Evolutionary conservation across 2,113 vertebrate genomes (phyloP).

Genomic region (Cricetomys ansorgei): DNA sequence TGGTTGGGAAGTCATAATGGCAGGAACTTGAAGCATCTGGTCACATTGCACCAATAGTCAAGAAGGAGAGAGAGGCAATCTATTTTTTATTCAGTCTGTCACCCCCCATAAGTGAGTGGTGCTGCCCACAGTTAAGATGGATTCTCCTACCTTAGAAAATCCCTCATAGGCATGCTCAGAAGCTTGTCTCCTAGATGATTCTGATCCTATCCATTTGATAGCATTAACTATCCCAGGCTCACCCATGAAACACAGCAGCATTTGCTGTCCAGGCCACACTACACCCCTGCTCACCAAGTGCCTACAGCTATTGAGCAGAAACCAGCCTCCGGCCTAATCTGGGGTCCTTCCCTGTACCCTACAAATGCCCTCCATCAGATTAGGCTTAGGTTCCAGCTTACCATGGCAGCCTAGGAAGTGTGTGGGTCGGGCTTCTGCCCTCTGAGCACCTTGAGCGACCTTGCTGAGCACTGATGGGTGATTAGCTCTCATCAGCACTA

Average conservation of each 20-base stretch:
- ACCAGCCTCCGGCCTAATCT: rapidly evolving
- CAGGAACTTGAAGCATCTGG: not conserved
- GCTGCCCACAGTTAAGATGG: not conserved
- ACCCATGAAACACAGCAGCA: not conserved
- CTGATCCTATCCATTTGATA: not conserved
- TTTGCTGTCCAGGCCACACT: not conserved
- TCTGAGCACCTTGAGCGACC: constrained; percentile 3
- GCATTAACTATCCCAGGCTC: not conserved
- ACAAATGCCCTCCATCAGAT: not conserved
- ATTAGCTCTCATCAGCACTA: constrained; percentile 42
- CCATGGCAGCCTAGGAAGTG: not conserved
- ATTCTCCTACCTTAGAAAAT: not conserved
- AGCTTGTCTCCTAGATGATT: not conserved
- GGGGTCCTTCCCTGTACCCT: not conserved
- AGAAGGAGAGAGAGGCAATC: not conserved
- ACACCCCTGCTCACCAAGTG: not conserved
- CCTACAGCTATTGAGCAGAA: not conserved
- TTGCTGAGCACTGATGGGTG: constrained; percentile 13
- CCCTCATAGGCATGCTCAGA: not conserved
- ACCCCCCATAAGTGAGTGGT: not conserved
- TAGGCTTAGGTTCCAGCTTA: not conserved
- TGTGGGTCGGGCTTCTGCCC: not conserved
- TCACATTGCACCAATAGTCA: not conserved
- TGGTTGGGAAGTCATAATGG: not conserved
- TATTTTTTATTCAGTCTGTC: not conserved